Evolutionary conservation across 2,797 vertebrate genomes (phyloP).

Genomic region (Gymnoscopelus microlampas): DNA sequence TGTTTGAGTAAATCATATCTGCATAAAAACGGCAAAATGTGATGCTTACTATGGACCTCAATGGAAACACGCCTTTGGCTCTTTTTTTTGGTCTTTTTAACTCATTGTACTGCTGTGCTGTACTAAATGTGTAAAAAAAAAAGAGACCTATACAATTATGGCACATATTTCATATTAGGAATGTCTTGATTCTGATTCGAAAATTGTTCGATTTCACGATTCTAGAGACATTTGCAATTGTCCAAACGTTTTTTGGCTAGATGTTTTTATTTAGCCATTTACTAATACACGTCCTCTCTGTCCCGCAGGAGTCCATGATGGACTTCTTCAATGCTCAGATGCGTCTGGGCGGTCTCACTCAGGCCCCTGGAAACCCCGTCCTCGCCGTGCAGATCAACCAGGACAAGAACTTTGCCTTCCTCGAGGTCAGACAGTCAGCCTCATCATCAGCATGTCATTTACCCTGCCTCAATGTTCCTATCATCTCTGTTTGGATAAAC

Average conservation of each 20-base stretch:
- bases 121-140: no score
- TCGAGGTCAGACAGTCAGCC: conserved; percentile 82
- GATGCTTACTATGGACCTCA: no score
- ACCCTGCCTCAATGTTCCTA: not conserved
- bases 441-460: not conserved
- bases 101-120: no score
- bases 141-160: no score
- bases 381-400: conserved; percentile 97
- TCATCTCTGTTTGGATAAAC: not conserved
- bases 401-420: conserved; percentile 96
- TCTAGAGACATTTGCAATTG: not conserved
- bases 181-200: no score
- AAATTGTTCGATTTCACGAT: no score
- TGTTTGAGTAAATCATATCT: not conserved
- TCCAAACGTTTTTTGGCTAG: not conserved
- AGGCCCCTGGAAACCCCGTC: conserved; percentile 93
- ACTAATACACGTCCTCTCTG: not conserved
- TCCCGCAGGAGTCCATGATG: conserved; percentile 93
- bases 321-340: conserved; percentile 97
- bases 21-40: no score
- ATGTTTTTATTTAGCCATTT: not conserved
- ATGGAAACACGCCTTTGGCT: no score
- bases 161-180: no score
- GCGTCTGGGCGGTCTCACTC: conserved; percentile 92
- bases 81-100: no score